These are phyloP conservation scores for Cynopterus sphinx DNA, from an alignment of 2,797 vertebrate genomes.

Conservation along the genomic window DNA sequence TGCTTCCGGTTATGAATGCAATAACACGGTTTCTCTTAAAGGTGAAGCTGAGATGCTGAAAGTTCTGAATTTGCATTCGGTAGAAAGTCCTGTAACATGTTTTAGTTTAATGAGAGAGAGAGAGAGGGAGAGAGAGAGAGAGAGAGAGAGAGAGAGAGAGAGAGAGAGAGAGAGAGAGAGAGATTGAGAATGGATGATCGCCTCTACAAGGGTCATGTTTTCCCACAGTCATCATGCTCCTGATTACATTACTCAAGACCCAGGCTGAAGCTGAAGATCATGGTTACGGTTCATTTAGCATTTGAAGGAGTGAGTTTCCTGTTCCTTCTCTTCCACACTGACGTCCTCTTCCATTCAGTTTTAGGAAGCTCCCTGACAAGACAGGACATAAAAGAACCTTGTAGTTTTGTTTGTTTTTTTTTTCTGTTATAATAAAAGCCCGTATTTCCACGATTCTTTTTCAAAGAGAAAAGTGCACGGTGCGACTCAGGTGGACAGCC, in stretches of 20 bases:
- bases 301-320: background rate
- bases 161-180: background rate
- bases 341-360: background rate
- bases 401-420: background rate
- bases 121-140: background rate
- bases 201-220: background rate
- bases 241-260: slow-evolving; percentile 17
- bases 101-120: background rate
- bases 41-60: slow-evolving; percentile 73
- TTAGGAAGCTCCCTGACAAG: background rate
- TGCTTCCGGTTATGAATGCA: slow-evolving; percentile 85
- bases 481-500: no score
- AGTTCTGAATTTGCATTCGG: slow-evolving; percentile 68
- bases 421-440: background rate
- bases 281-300: background rate
- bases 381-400: background rate
- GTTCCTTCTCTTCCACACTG: background rate
- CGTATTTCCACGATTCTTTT: background rate
- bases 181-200: background rate
- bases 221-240: background rate
- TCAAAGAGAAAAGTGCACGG: background rate
- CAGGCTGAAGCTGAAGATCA: background rate
- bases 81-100: slow-evolving; percentile 6
- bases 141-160: background rate
- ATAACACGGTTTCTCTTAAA: slow-evolving; percentile 81